Base-by-base conservation (phyloP, 1,140 invertebrate genomes). In the Marisa cornuarietis region DNA sequence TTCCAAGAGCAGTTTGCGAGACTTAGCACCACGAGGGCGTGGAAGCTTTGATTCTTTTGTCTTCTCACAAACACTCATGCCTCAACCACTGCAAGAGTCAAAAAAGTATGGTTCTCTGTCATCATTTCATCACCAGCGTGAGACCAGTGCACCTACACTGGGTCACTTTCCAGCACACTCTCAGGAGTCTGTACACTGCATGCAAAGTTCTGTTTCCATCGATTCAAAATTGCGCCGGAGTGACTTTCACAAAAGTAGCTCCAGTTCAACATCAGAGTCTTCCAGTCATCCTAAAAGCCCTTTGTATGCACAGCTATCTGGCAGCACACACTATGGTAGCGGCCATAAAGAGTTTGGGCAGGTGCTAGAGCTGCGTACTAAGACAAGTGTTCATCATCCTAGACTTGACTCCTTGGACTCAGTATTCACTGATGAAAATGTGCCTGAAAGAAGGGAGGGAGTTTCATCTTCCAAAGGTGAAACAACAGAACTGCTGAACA, bases 371-470 rank as follows among this genome's bases (percentile, higher is more conserved):
- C 71, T 62, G 20, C 75, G 11, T 61, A 73, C 61, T 71, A 80
- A 66, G 31, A 65, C 54, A 49, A 77, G 71, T n/a, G 24, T 68
- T 31, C 63, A 83, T 26, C 75, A 78, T 58, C 20, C 31, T 11
- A 76, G 81, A 68, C 66, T 69, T 49, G 81, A 84, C 13, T 84
- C 83, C 20, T 73, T 69, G 24, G 85, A 86, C 75, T 84, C 83
- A 63, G 83, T 85, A 66, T 85, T 85, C 76, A 73, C 73, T 69
- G 80, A 74, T 26, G 72, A 78, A n/a, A 77, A 77, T 24, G 80
- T 77, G 18, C 68, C 81, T 52, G 42, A 62, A 14, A 24, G 69
- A 42, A 69, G 69, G 42, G 77, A 81, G 22, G 22, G 79, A 76
- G 22, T 20, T 76, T 16, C 24, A 16, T 14, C 26, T 13, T 54